Evolutionary conservation across 2,888 invertebrate species (phyloP).

Genomic region (Leucoma salicis): DNA sequence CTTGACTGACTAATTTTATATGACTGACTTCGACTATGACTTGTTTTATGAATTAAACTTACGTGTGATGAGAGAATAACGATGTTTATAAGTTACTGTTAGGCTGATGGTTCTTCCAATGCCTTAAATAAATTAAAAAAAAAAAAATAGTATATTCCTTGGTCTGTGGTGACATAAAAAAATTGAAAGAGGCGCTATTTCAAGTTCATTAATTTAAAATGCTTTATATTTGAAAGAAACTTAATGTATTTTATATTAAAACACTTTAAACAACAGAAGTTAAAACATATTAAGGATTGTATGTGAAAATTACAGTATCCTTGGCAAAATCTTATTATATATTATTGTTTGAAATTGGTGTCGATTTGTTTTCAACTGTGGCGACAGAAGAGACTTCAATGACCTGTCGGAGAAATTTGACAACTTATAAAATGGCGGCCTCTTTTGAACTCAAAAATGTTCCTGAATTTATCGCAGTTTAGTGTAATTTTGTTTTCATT

Average conservation of each 20-base stretch:
- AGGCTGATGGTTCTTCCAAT: too few species aligned
- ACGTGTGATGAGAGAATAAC: too few species aligned
- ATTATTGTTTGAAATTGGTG: conserved; percentile 25
- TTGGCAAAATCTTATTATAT: conserved; percentile 20
- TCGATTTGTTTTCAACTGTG: conserved; percentile 78
- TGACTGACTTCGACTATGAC: too few species aligned
- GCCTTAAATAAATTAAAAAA: too few species aligned
- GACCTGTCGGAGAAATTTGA: conserved; percentile 58
- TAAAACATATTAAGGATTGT: conserved; percentile 10
- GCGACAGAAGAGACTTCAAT: conserved; percentile 55
- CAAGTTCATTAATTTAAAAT: conserved; percentile 46
- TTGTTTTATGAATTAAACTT: too few species aligned
- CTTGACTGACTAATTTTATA: too few species aligned
- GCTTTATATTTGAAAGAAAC: conserved; percentile 32
- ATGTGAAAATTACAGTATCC: conserved; percentile 16
- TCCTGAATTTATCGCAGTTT: conserved; percentile 36
- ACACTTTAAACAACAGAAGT: conserved; percentile 18
- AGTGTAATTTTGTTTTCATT: conserved; percentile 7
- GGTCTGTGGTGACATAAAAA: conserved; percentile 49
- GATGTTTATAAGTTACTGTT: too few species aligned
- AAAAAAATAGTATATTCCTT: background rate
- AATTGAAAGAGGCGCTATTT: conserved; percentile 80
- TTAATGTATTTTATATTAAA: conserved; percentile 17
- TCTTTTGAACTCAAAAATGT: conserved; percentile 70
- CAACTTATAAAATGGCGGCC: conserved; percentile 79